Conservation (phyloP, 2,797 vertebrate genomes). For the Syngnathus acus region DNA sequence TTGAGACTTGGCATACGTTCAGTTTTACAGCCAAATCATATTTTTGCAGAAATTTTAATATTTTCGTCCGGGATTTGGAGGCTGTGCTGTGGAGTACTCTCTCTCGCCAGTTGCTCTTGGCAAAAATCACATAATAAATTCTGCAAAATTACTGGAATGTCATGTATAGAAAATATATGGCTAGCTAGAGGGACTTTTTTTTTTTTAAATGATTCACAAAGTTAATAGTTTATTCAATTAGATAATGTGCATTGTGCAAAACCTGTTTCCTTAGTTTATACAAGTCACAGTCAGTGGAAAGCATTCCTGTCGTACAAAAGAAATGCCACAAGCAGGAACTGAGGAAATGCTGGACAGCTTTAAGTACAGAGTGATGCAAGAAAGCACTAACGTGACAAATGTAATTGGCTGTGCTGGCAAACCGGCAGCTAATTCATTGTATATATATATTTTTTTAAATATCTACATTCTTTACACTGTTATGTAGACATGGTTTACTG, state of each 20-base stretch:
- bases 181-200: no score
- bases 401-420: background rate
- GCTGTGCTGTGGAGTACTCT: no score
- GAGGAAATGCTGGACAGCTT: constrained; percentile 19
- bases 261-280: no score
- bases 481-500: no score
- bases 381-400: background rate
- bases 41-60: background rate
- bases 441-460: no score
- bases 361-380: constrained; percentile 37
- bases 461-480: no score
- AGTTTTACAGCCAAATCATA: background rate
- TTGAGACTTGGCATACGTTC: background rate
- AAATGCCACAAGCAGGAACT: constrained; percentile 32
- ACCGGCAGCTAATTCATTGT: background rate
- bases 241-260: no score
- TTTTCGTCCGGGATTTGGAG: background rate
- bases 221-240: no score
- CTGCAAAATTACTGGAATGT: background rate
- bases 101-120: no score
- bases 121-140: no score
- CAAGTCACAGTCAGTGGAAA: background rate
- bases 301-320: background rate
- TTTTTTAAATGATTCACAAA: no score
- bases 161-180: background rate